Percentiles rank a stretch among this genome's conserved stretches.
Conservation (phyloP, 2,797 vertebrate species). For the Acridotheres tristis region DNA sequence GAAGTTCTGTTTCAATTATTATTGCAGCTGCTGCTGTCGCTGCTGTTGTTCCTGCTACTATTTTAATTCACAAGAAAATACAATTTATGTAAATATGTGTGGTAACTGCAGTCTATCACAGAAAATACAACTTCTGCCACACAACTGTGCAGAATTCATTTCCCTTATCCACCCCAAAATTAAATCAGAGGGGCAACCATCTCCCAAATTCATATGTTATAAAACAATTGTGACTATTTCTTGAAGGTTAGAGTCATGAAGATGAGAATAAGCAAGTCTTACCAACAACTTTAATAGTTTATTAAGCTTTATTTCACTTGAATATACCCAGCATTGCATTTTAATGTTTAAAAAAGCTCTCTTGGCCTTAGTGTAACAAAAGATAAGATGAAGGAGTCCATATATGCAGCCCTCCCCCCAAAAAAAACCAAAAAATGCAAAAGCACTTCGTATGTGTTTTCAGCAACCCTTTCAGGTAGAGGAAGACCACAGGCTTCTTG, state of each 20-base stretch:
- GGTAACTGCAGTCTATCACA: neutral
- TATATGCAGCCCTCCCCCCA: neutral
- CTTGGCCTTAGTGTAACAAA: neutral
- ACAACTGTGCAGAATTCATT: neutral
- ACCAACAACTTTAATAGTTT: neutral
- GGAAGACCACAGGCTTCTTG: conserved; percentile 8
- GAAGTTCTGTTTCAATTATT: conserved; percentile 12
- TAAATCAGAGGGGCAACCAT: neutral
- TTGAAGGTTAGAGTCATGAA: neutral
- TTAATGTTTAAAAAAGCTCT: neutral
- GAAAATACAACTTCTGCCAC: neutral
- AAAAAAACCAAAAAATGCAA: rapidly evolving
- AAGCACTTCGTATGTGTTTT: neutral
- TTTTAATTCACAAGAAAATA: conserved; percentile 16
- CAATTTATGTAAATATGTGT: neutral
- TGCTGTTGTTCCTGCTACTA: neutral
- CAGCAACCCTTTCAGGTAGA: neutral
- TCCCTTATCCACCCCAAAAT: neutral
- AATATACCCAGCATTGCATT: neutral
- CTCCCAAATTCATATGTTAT: neutral
- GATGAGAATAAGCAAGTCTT: neutral
- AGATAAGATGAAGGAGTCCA: neutral
- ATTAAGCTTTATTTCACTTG: conserved; percentile 7
- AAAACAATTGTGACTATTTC: neutral
- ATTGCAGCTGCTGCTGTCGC: neutral